Conservation (phyloP, 2,113 vertebrate genomes). For the Plotosus lineatus region DNA sequence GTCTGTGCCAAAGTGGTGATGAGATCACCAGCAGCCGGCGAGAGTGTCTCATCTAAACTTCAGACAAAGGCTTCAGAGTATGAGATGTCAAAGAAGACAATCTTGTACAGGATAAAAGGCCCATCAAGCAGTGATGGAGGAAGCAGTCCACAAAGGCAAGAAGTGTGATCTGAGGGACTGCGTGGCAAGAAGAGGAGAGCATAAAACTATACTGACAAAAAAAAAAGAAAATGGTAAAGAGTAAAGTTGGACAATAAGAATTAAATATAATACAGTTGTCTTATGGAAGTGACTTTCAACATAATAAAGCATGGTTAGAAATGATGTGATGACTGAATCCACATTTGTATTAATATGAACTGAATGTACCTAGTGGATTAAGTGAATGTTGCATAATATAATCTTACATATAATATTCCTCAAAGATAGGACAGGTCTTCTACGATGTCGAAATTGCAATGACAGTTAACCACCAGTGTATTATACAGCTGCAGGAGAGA, state of each 20-base stretch:
- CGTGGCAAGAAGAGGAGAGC: constrained; percentile 24
- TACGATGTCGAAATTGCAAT: constrained; percentile 1
- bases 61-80: constrained; percentile 36
- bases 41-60: constrained; percentile 31
- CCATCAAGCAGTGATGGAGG: constrained; percentile 16
- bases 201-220: constrained; percentile 23
- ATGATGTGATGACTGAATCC: background rate
- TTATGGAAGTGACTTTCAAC: background rate
- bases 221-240: constrained; percentile 11
- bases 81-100: constrained; percentile 23
- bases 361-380: background rate
- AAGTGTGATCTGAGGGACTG: constrained; percentile 1
- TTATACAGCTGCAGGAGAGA: background rate
- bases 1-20: constrained; percentile 44
- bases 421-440: background rate
- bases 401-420: background rate
- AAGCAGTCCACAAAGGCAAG: constrained; percentile 37
- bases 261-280: background rate
- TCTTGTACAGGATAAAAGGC: constrained; percentile 22
- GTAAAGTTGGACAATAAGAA: background rate
- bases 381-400: background rate
- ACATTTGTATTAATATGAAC: background rate
- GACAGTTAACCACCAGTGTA: constrained; percentile 5
- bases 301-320: no score
- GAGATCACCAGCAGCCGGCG: constrained; percentile 47